A percentile compares a stretch with the other conserved stretches of the same genome.
phyloP scores from a whole-genome alignment of 2,888 invertebrate species.

The Chelonus formosanus region DNA sequence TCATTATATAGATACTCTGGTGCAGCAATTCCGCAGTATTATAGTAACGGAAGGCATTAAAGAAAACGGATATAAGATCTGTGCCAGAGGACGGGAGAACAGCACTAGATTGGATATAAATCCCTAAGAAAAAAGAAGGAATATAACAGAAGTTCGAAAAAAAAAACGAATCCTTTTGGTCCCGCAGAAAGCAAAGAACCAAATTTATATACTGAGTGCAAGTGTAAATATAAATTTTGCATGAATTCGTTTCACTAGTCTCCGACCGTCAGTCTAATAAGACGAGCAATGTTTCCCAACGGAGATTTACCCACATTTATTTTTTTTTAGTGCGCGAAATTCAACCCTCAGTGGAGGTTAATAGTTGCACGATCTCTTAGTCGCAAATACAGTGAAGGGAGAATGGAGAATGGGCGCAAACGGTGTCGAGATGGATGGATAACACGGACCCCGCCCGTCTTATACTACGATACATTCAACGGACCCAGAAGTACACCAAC shows the following conservation, averaged over 20 bases:
- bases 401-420: conserved; percentile 41
- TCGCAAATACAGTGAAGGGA: conserved; percentile 39
- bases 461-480: conserved; percentile 27
- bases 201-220: conserved; percentile 21
- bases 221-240: conserved; percentile 32
- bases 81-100: conserved; percentile 14
- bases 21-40: neutral
- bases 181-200: conserved; percentile 4
- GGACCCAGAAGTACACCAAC: conserved; percentile 26
- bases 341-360: conserved; percentile 43
- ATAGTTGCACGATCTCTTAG: conserved; percentile 45
- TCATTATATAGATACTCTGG: conserved; percentile 24
- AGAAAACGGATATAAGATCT: conserved; percentile 27
- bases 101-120: conserved; percentile 28
- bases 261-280: conserved; percentile 28
- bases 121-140: conserved; percentile 15
- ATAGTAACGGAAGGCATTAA: conserved; percentile 29
- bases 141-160: neutral
- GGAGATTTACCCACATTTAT: conserved; percentile 33
- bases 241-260: conserved; percentile 30
- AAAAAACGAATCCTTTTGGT: neutral
- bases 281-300: conserved; percentile 40
- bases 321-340: conserved; percentile 24
- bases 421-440: conserved; percentile 51
- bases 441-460: conserved; percentile 46